Evolutionary conservation across 2,113 vertebrate species (phyloP), one percentile per base, ranked within the genome.

Genomic region (Myrmophylax atrothorax): DNA sequence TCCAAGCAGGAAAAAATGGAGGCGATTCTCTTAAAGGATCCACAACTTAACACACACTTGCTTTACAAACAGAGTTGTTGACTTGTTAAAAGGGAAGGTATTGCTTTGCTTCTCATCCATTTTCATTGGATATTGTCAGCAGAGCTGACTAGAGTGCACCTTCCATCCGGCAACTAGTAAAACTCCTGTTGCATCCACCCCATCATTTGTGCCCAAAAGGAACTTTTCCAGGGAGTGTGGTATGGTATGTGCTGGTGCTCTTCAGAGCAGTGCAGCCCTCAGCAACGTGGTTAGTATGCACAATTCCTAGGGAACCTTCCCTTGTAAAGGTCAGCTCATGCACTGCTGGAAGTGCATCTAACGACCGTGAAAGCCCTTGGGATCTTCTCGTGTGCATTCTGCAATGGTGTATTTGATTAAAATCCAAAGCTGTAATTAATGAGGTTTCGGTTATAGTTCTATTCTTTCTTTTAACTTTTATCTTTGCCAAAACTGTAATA

Each of bases 101-200:
- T 50, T 0, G 0, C 33, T 62, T 69, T 73, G 62, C 31, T 90
- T n/a, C 52, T 16, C 0, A 0, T 6, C 28, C n/a, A 8, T 80
- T 88, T 87, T 69, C 89, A 53, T 25, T 17, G 33, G 35, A 24
- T 13, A 5, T 4, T 62, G 14, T 35, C 49, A 50, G 82, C 55
- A 47, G 38, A 74, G 60, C 44, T 84, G 79, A 78, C 14, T 17
- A 49, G 31, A 3, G 18, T 17, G 7, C 70, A 68, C 37, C 44
- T 79, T 83, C 76, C 33, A 25, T 19, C 59, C 35, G 64, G 59
- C 47, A 62, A 16, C 70, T n/a, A 73, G 44, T 44, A 69, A 29
- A 70, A 70, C 33, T 77, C 52, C 52, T 50, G 2, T 37, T 80
- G 77, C 4, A 2, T n/a, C 50, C 55, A 50, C 26, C 28, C 50